Evolutionary conservation across 37 sponge, comb jelly and placozoan species (phyloP).

Genomic region (Eunapius fragilis): DNA sequence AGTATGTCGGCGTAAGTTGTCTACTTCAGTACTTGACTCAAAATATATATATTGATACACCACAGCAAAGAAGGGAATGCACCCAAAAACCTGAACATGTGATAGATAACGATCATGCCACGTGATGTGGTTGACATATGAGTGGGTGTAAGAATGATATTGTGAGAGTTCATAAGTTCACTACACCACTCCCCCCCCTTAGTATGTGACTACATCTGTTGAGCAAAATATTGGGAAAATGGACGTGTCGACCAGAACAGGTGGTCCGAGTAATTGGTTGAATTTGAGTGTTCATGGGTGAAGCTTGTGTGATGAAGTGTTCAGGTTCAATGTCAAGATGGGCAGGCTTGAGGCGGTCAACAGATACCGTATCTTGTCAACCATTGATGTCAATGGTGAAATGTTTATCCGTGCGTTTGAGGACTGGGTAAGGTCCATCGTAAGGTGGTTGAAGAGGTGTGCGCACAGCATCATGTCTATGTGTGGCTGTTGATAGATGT

Average conservation of each 20-base stretch:
- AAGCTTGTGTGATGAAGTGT: constrained; percentile 9
- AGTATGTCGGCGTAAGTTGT: too few relatives aligned
- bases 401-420: constrained; percentile 53
- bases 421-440: too few relatives aligned
- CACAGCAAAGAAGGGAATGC: too few relatives aligned
- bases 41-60: too few relatives aligned
- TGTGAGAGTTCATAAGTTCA: not conserved
- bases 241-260: constrained; percentile 30
- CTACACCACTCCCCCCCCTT: not conserved
- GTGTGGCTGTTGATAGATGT: too few relatives aligned
- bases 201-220: not conserved
- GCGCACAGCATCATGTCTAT: too few relatives aligned
- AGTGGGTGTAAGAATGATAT: too few relatives aligned
- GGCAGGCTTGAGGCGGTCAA: constrained; percentile 77
- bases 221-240: not conserved
- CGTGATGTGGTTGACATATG: too few relatives aligned
- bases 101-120: too few relatives aligned
- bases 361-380: constrained; percentile 39
- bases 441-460: constrained; percentile 67
- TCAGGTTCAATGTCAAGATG: not conserved
- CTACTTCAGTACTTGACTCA: too few relatives aligned
- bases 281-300: not conserved
- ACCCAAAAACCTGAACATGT: too few relatives aligned
- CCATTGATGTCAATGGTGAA: constrained; percentile 63
- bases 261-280: not conserved